Conservation (phyloP, 2,797 vertebrate species). For the Pipistrellus pygmaeus region DNA sequence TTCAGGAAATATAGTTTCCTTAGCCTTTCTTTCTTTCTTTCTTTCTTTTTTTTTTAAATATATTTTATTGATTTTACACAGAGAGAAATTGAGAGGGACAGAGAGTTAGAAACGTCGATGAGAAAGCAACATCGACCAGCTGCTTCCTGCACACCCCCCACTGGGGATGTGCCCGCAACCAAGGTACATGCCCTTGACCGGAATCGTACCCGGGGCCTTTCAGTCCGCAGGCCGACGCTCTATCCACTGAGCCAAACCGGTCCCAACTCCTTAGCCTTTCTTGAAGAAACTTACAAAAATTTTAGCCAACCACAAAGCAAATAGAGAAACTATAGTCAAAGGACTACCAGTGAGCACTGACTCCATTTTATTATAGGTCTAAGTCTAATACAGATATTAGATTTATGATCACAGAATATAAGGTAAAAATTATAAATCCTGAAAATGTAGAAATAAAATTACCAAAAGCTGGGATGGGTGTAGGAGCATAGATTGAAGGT, state of each 20-base stretch:
- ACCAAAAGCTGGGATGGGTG: neutral
- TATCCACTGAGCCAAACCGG: too few species aligned
- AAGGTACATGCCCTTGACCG: too few species aligned
- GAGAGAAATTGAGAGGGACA: too few species aligned
- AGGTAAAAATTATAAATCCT: conserved; percentile 30
- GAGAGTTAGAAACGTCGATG: too few species aligned
- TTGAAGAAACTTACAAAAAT: conserved; percentile 33
- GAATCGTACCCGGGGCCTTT: too few species aligned
- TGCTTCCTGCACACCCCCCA: too few species aligned
- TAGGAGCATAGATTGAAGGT: neutral
- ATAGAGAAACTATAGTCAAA: conserved; percentile 29
- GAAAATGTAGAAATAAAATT: conserved; percentile 49
- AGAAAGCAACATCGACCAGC: too few species aligned
- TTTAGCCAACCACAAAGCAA: conserved; percentile 18
- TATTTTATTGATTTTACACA: too few species aligned
- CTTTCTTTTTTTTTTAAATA: too few species aligned
- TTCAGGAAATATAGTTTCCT: conserved; percentile 16
- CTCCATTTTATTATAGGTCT: neutral
- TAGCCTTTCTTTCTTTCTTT: too few species aligned
- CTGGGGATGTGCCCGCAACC: too few species aligned
- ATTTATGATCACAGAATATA: conserved; percentile 26
- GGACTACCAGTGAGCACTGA: neutral
- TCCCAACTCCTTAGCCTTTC: neutral
- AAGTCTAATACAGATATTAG: neutral
- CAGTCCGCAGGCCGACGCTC: too few species aligned